Base-by-base conservation (phyloP, 2,797 vertebrate genomes). In the Eutrigla gurnardus region DNA sequence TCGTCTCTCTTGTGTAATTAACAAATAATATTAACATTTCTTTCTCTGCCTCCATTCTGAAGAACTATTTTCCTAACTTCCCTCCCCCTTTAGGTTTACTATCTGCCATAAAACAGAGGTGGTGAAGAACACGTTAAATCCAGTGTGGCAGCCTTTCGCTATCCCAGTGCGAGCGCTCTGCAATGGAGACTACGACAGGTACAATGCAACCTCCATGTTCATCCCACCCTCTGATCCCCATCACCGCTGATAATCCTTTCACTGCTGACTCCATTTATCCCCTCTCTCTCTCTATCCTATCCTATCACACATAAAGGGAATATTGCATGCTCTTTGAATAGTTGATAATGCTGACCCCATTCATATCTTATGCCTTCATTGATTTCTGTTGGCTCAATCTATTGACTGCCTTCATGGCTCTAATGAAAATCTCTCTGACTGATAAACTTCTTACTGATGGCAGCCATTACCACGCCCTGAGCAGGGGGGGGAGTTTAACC, bases 51-150 rank as follows among this genome's bases (percentile, higher is more conserved):
- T 65, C 50, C 58, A n/a, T 75, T 72, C 68, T 77, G 4, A 75
- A 73, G 52, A 36, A 52, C 32, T 47, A 12, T 43, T 77, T 77
- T 68, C 54, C 47, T 73, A 25, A 70, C 25, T 8, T 65, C 9
- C 13, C 3, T 72, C 74, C 61, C 73, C 18, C 55, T 80, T 4
- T 88, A 97, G 96, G 86, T 97, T 97, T 94, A 97, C 96, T 82
- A 97, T 97, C 89, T 97, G 97, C 89, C 97, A 97, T 93, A 97
- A 97, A 94, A 97, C 96, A 0, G 97, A 97, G 88, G 96, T 97
- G 91, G 95, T 96, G 92, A 95, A 96, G 91, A 97, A 96, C 90
- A 97, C 96, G 2, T 89, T 97, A 79, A 97, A 97, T 80, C 96
- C 97, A 0, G 92, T 97, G 43, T 97, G 97, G 97, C 96, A 96